A percentile compares a stretch with the other conserved stretches of the same genome.
Conservation (phyloP, 2,888 invertebrate genomes). For the Drosophila robusta region DNA sequence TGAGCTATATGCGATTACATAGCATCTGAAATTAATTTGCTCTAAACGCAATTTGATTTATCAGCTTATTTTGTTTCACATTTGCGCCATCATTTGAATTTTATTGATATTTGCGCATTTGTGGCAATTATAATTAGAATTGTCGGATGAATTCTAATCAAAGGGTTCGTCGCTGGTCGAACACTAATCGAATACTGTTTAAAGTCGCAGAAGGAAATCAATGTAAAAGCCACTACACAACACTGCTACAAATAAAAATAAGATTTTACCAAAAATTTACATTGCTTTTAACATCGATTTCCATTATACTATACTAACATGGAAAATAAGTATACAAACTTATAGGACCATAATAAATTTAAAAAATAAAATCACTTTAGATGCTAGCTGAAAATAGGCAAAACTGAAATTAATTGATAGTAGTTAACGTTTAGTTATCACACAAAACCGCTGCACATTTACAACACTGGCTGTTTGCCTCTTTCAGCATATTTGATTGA, state of each 20-base stretch:
- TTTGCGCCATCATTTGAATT: conserved; percentile 1
- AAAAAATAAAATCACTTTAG: too few relatives aligned
- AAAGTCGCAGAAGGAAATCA: too few relatives aligned
- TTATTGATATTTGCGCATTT: conserved; percentile 6
- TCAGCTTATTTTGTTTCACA: conserved; percentile 15
- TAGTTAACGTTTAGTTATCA: background rate
- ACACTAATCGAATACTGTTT: too few relatives aligned
- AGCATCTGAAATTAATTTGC: conserved; percentile 15
- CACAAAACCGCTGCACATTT: background rate
- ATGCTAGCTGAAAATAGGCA: background rate
- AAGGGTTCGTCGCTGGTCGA: too few relatives aligned
- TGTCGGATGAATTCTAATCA: too few relatives aligned
- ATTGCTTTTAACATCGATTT: too few relatives aligned
- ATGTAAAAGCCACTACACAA: too few relatives aligned
- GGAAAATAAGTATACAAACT: too few relatives aligned
- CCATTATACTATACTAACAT: too few relatives aligned
- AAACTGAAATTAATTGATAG: background rate
- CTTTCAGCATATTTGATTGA: conserved; percentile 4
- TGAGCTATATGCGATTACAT: conserved; percentile 39
- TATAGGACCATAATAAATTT: too few relatives aligned
- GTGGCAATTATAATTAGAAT: background rate
- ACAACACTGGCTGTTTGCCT: conserved; percentile 11
- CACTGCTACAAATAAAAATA: too few relatives aligned
- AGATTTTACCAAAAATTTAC: too few relatives aligned
- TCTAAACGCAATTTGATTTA: conserved; percentile 22